Evolutionary conservation across 2,113 vertebrate species (phyloP).

Genomic region (Lichenostomus cassidix): DNA sequence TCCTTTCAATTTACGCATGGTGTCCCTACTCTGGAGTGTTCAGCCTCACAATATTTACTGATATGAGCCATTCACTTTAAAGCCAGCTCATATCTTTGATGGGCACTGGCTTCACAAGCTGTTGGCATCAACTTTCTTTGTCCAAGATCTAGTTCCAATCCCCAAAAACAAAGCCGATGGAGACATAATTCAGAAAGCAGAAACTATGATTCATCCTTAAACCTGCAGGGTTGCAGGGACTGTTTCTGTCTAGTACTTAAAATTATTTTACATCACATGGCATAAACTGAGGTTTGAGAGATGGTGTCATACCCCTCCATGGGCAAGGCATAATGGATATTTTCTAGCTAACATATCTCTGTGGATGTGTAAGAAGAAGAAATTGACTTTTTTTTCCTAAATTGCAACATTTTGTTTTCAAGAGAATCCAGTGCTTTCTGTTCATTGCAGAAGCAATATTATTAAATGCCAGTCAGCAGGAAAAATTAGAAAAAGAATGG

Average conservation of each 20-base stretch:
- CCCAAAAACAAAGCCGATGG: constrained; percentile 24
- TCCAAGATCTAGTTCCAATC: not conserved
- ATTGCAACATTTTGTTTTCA: constrained; percentile 29
- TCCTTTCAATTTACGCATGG: not conserved
- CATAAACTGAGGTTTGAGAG: not conserved
- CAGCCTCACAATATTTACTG: not conserved
- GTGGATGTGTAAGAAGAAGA: not conserved
- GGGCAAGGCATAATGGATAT: not conserved
- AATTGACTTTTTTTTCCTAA: not conserved
- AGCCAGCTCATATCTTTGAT: not conserved
- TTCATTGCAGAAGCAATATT: constrained; percentile 35
- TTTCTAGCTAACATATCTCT: not conserved
- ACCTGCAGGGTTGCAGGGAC: not conserved
- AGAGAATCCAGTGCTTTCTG: not conserved
- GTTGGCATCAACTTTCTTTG: not conserved
- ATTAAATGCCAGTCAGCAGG: constrained; percentile 26
- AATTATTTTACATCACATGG: constrained; percentile 6
- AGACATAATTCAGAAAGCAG: not conserved
- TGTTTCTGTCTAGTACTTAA: constrained; percentile 1
- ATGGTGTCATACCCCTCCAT: not conserved
- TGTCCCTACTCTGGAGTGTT: not conserved
- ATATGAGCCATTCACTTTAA: not conserved
- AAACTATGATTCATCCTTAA: constrained; percentile 15
- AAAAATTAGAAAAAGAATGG: constrained; percentile 36
- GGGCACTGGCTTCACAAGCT: not conserved